phyloP scores from a whole-genome alignment of 2,888 invertebrate species.

The Microctonus hyperodae region DNA sequence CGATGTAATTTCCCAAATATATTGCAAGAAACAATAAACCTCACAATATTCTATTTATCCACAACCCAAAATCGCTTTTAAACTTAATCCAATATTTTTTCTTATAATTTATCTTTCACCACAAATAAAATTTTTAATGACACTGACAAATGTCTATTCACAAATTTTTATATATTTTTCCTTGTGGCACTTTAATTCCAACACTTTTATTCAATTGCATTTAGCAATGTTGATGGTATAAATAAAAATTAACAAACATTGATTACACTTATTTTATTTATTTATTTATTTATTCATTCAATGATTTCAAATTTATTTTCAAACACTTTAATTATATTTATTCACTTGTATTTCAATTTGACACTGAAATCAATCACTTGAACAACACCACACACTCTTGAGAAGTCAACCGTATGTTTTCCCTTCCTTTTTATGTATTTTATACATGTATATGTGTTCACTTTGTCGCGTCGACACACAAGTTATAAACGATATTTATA shows the following conservation, averaged over 20 bases:
- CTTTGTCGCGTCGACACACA: conserved; percentile 19
- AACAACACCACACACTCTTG: background rate
- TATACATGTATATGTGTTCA: background rate
- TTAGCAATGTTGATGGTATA: too few relatives aligned
- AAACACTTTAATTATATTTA: background rate
- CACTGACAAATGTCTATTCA: too few relatives aligned
- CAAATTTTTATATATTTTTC: background rate
- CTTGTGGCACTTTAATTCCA: background rate
- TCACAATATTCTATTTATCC: too few relatives aligned
- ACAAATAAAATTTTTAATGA: background rate
- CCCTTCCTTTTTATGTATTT: background rate
- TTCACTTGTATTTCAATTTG: background rate
- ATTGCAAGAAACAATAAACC: too few relatives aligned
- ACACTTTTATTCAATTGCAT: background rate
- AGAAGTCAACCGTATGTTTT: background rate
- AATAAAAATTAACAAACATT: background rate
- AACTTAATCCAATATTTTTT: background rate
- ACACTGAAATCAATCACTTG: conserved; percentile 1
- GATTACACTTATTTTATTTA: background rate
- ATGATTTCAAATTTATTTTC: background rate
- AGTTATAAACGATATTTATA: conserved; percentile 4
- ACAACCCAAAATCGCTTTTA: background rate
- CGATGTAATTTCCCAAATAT: conserved; percentile 28
- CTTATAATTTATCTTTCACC: too few relatives aligned
- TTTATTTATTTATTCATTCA: background rate